Evolutionary conservation across 2,797 vertebrate genomes (phyloP), one percentile per base, ranked within the genome.

Genomic region (Poecile montanus): DNA sequence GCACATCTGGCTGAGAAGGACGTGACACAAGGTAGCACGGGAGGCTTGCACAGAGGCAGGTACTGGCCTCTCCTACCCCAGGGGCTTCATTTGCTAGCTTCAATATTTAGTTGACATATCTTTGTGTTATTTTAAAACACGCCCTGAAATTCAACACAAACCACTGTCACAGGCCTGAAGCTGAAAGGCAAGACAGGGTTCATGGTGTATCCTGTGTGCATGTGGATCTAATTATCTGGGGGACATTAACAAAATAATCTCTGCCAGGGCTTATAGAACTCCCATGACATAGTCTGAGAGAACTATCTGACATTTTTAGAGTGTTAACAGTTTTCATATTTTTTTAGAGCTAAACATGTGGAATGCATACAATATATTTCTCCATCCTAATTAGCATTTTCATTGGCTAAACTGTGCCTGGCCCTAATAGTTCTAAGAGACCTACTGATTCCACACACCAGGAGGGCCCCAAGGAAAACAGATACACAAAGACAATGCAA

Each of bases 121-220:
- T 82, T 92, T 68, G 30, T 73, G 30, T 60, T 93, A 51, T 77
- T 94, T 81, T 72, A 62, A 94, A 92, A 65, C 38, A 84, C 30
- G 76, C 20, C 42, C 65, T 86, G 47, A 91, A 86, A 62, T 86
- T 93, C 47, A 91, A 40, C 30, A 45, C 50, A 84, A 88, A 72
- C 51, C 40, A 44, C n/a, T 36, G 48, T 36, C 62, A 70, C 34
- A 73, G n/a, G 62, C 34, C 53, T 73, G 58, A 70, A 81, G 60
- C 16, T 53, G 66, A 88, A 89, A 93, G 75, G 77, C 40, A 85
- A 63, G 87, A 63, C 34, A 67, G 40, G 50, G 62, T 36, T 88
- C 32, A 36, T 21, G 18, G 32, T 54, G 26, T n/a, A 44, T 68
- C 2, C 0, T 80, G 27, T 9, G 5, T 36, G 18, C 76, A 76